phyloP scores from a whole-genome alignment of 2,113 vertebrate genomes.

The Picathartes gymnocephalus region DNA sequence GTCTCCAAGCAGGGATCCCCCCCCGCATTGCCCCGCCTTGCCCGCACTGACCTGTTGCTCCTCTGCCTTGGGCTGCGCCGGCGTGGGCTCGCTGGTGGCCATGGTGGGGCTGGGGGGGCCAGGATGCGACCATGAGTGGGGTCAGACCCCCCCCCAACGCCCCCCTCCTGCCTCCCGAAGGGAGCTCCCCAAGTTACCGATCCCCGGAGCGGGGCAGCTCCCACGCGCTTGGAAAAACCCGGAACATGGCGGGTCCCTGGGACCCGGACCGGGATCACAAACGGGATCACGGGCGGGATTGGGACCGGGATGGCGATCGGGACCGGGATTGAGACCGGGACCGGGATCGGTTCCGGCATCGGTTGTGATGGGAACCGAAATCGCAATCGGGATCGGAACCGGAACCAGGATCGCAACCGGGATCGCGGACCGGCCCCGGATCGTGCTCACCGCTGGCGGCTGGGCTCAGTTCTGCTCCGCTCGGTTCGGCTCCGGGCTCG shows the following conservation, averaged over 20 bases:
- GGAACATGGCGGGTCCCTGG: neutral
- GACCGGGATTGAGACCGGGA: too few species aligned
- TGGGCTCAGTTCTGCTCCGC: neutral
- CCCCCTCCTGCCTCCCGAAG: neutral
- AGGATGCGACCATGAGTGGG: neutral
- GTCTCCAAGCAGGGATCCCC: neutral
- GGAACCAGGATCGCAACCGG: neutral
- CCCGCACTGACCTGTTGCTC: slow-evolving; percentile 18
- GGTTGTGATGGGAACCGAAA: too few species aligned
- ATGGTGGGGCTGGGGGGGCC: neutral
- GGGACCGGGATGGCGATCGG: neutral
- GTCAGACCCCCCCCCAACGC: neutral
- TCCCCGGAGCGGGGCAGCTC: neutral
- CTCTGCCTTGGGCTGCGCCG: neutral
- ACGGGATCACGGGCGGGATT: neutral
- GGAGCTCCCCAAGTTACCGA: neutral
- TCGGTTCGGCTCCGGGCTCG: neutral
- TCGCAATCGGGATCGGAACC: neutral
- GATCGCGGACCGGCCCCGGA: neutral
- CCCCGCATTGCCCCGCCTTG: neutral
- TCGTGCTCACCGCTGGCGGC: neutral
- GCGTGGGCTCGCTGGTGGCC: neutral
- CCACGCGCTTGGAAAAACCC: neutral
- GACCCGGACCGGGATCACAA: neutral
- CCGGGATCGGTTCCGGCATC: too few species aligned